A percentile compares a stretch with the other conserved stretches of the same genome.
These are phyloP conservation scores for Apaloderma vittatum DNA, from an alignment of 2,113 vertebrate genomes.

Conservation along the genomic window DNA sequence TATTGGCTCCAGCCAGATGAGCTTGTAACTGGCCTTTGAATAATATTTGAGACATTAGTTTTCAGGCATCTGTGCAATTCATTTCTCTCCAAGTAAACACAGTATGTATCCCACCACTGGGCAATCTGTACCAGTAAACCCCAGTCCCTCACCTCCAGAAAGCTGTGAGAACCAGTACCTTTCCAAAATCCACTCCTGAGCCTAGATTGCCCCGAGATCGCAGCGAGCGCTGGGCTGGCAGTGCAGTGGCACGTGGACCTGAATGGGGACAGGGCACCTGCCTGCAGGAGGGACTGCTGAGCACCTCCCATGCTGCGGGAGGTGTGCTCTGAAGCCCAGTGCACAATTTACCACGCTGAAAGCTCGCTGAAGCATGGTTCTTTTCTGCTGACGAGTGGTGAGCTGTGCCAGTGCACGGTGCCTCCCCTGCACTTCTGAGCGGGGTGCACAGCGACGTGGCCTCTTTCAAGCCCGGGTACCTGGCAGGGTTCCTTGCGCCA, in stretches of 20 bases:
- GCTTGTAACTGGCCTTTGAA: background rate
- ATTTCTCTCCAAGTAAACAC: background rate
- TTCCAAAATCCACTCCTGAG: background rate
- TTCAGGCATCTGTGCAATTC: background rate
- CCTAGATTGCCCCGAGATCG: background rate
- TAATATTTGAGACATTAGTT: background rate
- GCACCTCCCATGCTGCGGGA: background rate
- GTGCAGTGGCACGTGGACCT: rapidly evolving
- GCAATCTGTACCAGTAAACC: background rate
- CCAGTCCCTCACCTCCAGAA: background rate
- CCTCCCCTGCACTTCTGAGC: background rate
- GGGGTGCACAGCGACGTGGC: rapidly evolving
- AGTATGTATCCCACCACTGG: background rate
- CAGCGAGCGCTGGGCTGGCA: rapidly evolving
- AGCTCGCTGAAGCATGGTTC: rapidly evolving
- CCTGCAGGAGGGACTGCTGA: background rate
- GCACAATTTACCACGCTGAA: background rate
- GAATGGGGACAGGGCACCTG: rapidly evolving
- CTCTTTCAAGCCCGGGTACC: rapidly evolving
- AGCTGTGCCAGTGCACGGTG: rapidly evolving
- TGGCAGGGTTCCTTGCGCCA: background rate
- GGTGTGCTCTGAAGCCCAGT: background rate
- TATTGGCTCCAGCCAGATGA: background rate
- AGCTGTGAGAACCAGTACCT: background rate
- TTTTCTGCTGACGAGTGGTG: rapidly evolving